Conservation (phyloP, 2,888 invertebrate species). For the Lumbricus terrestris region DNA sequence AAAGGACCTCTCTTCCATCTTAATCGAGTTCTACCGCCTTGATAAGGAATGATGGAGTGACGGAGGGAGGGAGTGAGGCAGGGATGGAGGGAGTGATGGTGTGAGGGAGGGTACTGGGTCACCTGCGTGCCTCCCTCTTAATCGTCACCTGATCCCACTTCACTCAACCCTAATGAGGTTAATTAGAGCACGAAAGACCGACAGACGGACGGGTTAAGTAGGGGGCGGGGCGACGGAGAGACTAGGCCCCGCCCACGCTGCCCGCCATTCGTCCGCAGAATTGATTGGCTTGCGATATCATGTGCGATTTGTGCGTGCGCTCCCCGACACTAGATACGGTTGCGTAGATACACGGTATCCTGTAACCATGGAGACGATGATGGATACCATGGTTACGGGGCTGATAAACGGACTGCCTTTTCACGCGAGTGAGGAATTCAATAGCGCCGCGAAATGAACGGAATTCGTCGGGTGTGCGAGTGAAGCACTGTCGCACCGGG, state of each 20-base stretch:
- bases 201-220: background rate
- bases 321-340: background rate
- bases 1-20: too few relatives aligned
- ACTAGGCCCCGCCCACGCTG: background rate
- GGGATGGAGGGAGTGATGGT: constrained; percentile 18
- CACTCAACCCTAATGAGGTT: background rate
- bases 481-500: too few relatives aligned
- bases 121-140: background rate
- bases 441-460: background rate
- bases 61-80: constrained; percentile 19
- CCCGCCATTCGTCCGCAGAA: background rate
- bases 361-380: background rate
- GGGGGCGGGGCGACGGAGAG: background rate
- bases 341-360: too few relatives aligned
- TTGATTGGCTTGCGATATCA: background rate
- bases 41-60: too few relatives aligned
- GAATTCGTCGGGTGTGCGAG: too few relatives aligned
- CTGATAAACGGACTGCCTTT: background rate
- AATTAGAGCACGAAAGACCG: background rate
- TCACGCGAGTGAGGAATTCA: background rate
- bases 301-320: too few relatives aligned
- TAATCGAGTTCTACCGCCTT: too few relatives aligned
- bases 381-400: background rate
- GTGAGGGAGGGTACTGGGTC: background rate
- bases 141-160: background rate